Base-by-base conservation (phyloP, 2,797 vertebrate genomes). In the Sebastes umbrosus region DNA sequence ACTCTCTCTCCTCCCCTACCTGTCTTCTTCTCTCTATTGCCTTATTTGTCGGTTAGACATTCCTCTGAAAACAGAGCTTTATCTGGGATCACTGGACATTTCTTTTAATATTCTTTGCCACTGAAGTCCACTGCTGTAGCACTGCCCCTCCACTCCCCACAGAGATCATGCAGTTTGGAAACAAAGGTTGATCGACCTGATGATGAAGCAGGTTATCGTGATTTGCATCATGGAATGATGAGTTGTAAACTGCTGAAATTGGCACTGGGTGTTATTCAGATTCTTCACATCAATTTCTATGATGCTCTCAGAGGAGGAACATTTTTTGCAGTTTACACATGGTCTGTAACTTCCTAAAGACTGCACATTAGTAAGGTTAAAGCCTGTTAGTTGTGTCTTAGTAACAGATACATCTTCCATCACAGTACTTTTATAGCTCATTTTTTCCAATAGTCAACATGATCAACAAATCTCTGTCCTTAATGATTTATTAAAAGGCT, bases 91-190 rank as follows among this genome's bases (percentile, higher is more conserved):
- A 88, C 60, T 63, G 67, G 74, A 77, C 69, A 64, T 88, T 82
- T 83, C 22, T 79, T 87, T 87, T 75, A 80, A 85, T 92, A 85
- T 87, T 79, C 64, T 84, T 82, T 74, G 25, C 79, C 32, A 69
- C 67, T 68, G 58, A 74, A 63, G 74, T 75, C 39, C 22, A 62
- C 57, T 85, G 74, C 29, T 70, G 59, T 65, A 43, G 69, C 50
- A 34, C 62, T 60, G 52, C 27, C 34, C 27, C 39, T 66, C 27
- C n/a, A 62, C 79, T 75, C 86, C 75, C 80, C 12, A 52, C 68
- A 43, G 54, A 75, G 73, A 55, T 79, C 65, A 46, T 34, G 67
- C 63, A 64, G 63, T 50, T 71, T 27, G 73, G 31, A 68, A 79
- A 79, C 65, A 69, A 59, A 76, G 54, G 54, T n/a, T 69, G 68